Percentiles rank a stretch among this genome's conserved stretches.
phyloP scores from a whole-genome alignment of 2,888 invertebrate species.

The Leucoptera coffeella region DNA sequence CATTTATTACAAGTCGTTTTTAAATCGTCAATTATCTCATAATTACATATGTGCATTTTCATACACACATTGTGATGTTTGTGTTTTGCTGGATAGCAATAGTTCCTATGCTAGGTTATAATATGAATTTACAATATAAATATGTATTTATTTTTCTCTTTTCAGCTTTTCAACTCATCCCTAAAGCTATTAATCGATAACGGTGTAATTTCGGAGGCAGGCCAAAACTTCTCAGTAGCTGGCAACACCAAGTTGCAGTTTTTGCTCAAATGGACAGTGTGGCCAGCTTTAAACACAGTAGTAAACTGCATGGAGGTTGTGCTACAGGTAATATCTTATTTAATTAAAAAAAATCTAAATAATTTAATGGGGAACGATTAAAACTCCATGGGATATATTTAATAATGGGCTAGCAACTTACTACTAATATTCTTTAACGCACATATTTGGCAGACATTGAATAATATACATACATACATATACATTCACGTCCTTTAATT shows the following conservation, averaged over 20 bases:
- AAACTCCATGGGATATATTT: too few relatives aligned
- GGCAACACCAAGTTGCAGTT: constrained; percentile 34
- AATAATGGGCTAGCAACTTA: not conserved
- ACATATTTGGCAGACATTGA: too few relatives aligned
- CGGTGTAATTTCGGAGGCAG: constrained; percentile 11
- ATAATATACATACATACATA: too few relatives aligned
- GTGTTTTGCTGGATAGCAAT: too few relatives aligned
- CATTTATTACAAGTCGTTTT: too few relatives aligned
- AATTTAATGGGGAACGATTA: too few relatives aligned
- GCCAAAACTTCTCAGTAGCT: constrained; percentile 34
- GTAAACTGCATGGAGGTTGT: constrained; percentile 19
- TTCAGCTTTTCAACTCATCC: constrained; percentile 19
- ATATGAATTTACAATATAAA: not conserved
- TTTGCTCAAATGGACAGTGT: constrained; percentile 54
- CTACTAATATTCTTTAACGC: not conserved
- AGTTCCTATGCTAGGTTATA: too few relatives aligned
- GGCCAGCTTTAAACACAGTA: constrained; percentile 60
- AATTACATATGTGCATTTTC: too few relatives aligned
- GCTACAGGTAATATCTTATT: constrained; percentile 13
- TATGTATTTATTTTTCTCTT: not conserved
- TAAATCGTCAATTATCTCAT: too few relatives aligned
- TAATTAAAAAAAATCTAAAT: constrained; percentile 1
- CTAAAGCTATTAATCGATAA: constrained; percentile 21
- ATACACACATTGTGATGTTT: too few relatives aligned
- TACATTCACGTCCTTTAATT: too few relatives aligned